Base-by-base conservation (phyloP, 2,113 vertebrate genomes). In the Ochotona princeps region DNA sequence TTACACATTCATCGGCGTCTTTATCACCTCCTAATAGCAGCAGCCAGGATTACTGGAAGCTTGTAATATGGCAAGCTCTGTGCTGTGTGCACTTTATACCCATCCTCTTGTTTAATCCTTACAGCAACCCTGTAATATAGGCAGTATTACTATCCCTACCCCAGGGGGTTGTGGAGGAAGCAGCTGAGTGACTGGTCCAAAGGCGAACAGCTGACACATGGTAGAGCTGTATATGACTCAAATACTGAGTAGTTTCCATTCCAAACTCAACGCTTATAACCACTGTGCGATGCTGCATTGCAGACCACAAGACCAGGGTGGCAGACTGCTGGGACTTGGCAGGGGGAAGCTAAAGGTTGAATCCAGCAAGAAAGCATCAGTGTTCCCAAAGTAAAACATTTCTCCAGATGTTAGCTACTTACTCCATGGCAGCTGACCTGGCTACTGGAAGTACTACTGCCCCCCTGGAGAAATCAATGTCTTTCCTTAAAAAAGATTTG, bases 31-130 rank as follows among this genome's bases (percentile, higher is more conserved):
- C 63, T 84, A 91, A 94, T 4, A 89, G 76, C 79, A 92, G 87
- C 60, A 90, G 89, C 93, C 89, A 65, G 44, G 35, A 94, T 95
- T 78, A 96, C 6, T 66, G 44, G 89, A 93, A 89, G 87, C 38
- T 72, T 88, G 25, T 60, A 94, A 92, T 88, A 69, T 76, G 66
- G 47, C 89, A 94, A 85, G 32, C 83, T 93, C 91, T 63, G 57
- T 67, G 79, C 83, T 79, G 47, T 79, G 47, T 15, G 8, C 47
- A 89, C 83, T 89, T 72, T 47, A 83, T 5, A 60, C 21, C 47
- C 76, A 87, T 47, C 44, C 69, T 83, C 57, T 82, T 79, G 87
- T 92, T 91, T 35, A 93, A 91, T 82, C 35, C 82, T 78, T 70
- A 51, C 17, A 89, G 63, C 28, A 72, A 26, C 21, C 86, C 85